phyloP scores from a whole-genome alignment of 1,140 invertebrate genomes.

The Philopotamus ludificatus region DNA sequence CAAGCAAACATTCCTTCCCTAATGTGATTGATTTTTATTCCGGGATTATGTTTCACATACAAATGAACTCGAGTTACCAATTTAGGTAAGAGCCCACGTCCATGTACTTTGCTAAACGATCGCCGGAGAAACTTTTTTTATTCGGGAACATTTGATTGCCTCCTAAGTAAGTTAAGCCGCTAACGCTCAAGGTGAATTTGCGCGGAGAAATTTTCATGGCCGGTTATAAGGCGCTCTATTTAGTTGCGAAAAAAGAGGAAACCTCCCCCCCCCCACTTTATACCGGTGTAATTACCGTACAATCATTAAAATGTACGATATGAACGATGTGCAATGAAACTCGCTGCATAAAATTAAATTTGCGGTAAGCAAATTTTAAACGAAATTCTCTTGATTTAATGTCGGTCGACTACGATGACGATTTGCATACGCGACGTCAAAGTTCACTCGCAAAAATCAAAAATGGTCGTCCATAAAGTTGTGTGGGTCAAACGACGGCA shows the following conservation, averaged over 20 bases:
- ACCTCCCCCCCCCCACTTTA: too few species aligned
- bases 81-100: constrained; percentile 41
- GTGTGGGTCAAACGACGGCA: not conserved
- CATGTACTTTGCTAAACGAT: constrained; percentile 16
- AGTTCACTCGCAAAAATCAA: not conserved
- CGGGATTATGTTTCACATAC: constrained; percentile 42
- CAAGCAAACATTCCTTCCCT: constrained; percentile 38
- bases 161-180: constrained; percentile 33
- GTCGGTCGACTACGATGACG: too few species aligned
- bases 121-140: constrained; percentile 37
- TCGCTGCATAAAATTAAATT: too few species aligned
- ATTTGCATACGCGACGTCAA: not conserved
- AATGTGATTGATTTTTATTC: constrained; percentile 42
- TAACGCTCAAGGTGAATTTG: constrained; percentile 29
- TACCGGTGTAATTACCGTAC: too few species aligned
- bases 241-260: too few species aligned
- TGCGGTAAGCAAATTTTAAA: too few species aligned
- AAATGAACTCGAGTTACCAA: constrained; percentile 41
- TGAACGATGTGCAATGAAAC: too few species aligned
- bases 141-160: constrained; percentile 39
- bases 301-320: too few species aligned
- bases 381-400: too few species aligned
- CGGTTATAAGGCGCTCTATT: not conserved
- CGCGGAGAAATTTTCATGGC: not conserved
- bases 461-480: not conserved